Evolutionary conservation across 2,113 vertebrate genomes (phyloP), one percentile per base, ranked within the genome.

Genomic region (Trachemys scripta): DNA sequence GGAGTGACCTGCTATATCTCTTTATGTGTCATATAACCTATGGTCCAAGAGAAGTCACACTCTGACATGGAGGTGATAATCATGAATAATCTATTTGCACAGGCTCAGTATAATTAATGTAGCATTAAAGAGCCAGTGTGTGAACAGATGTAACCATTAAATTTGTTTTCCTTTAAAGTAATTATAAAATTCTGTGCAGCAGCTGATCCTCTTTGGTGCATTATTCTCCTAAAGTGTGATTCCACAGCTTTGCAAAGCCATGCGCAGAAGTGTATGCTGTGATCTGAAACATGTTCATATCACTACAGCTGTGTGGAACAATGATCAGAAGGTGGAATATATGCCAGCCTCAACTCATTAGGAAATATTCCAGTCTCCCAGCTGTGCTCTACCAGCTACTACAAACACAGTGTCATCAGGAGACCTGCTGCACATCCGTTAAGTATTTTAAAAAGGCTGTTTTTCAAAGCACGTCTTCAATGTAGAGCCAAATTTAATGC

Each of bases 241-340:
- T 87, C 82, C 13, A 82, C 0, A 16, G 24, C 17, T 85, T 31
- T 79, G 17, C 0, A 56, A 90, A 85, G 75, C 11, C 53, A n/a
- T 85, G 53, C 51, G 92, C 92, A 80, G 11, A 89, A 2, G 47
- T 92, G 31, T 79, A 29, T 84, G 59, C 54, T 81, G 16, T 92
- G 45, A n/a, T 78, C 72, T 85, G 85, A 90, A 96, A 31, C 2
- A 78, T 86, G 13, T 5, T 31, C 56, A 13, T 80, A 5, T 65
- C 57, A 38, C 29, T 65, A 56, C 83, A 51, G 31, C 84, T 88
- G 56, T 80, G 88, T 80, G 57, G 91, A 84, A n/a, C 83, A 86
- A 92, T 94, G 38, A 95, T 95, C 89, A 95, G 72, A 85, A 90
- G 92, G 10, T 96, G 45, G 76, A 93, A 82, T 69, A 42, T 2